phyloP scores from a whole-genome alignment of 1,140 invertebrate genomes.

The Drosophila rhopaloa region DNA sequence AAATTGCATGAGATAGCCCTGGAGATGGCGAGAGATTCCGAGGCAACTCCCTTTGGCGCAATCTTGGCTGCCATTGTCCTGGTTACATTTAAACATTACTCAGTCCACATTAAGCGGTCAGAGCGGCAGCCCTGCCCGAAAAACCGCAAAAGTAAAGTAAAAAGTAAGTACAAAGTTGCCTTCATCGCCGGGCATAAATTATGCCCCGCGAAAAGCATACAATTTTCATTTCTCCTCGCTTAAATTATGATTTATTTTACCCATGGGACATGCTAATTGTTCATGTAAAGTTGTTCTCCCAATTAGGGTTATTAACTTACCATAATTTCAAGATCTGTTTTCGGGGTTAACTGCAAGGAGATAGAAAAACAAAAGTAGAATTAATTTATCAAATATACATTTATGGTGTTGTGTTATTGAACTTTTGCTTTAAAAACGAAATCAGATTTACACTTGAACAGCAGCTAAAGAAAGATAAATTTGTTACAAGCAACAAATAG shows the following conservation, averaged over 20 bases:
- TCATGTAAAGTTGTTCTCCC: slow-evolving; percentile 58
- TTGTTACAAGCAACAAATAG: slow-evolving; percentile 23
- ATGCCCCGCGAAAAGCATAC: slow-evolving; percentile 26
- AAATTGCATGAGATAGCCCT: slow-evolving; percentile 62
- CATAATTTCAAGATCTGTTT: slow-evolving; percentile 63
- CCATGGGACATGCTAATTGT: slow-evolving; percentile 63
- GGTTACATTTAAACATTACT: slow-evolving; percentile 81
- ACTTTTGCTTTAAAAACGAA: slow-evolving; percentile 35
- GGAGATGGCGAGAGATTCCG: neutral
- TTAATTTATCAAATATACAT: slow-evolving; percentile 35
- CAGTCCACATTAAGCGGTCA: slow-evolving; percentile 79
- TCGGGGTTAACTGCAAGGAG: slow-evolving; percentile 56
- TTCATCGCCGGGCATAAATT: slow-evolving; percentile 41
- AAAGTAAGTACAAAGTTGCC: slow-evolving; percentile 50
- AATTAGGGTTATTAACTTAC: slow-evolving; percentile 74
- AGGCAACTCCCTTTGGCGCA: slow-evolving; percentile 43
- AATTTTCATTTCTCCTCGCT: slow-evolving; percentile 43
- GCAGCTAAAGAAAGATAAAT: slow-evolving; percentile 51
- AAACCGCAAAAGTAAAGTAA: slow-evolving; percentile 47
- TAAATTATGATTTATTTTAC: slow-evolving; percentile 77
- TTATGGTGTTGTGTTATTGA: slow-evolving; percentile 50
- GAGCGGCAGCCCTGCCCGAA: slow-evolving; percentile 38
- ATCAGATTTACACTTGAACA: slow-evolving; percentile 25
- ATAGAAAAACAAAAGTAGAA: slow-evolving; percentile 27
- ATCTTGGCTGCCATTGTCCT: slow-evolving; percentile 67